Conservation (phyloP, 2,797 vertebrate species). For the Pipistrellus nathusii region DNA sequence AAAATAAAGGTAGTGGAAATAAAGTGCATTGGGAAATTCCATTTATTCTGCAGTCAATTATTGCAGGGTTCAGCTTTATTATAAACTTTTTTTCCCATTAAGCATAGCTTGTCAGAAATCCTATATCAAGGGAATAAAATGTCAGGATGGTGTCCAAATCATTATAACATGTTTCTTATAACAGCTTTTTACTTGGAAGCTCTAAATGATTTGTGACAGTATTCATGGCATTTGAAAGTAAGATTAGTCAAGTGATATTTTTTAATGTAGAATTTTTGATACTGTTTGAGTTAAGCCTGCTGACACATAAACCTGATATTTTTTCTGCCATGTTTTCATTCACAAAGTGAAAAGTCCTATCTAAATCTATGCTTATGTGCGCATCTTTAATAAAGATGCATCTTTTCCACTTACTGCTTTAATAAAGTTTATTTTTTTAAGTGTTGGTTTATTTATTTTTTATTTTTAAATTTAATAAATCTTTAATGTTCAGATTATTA, state of each 20-base stretch:
- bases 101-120: constrained; percentile 78
- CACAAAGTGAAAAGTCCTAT: constrained; percentile 55
- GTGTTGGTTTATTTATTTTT: no score
- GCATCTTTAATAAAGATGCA: not conserved
- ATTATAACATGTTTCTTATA: constrained; percentile 71
- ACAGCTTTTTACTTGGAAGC: constrained; percentile 68
- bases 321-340: constrained; percentile 54
- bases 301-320: constrained; percentile 55
- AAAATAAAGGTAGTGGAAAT: constrained; percentile 77
- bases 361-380: constrained; percentile 20
- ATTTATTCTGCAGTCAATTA: constrained; percentile 80
- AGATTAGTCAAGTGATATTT: constrained; percentile 80
- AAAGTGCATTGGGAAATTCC: constrained; percentile 76
- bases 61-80: constrained; percentile 78
- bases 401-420: not conserved
- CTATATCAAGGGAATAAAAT: constrained; percentile 77
- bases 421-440: not conserved
- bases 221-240: constrained; percentile 80
- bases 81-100: constrained; percentile 73
- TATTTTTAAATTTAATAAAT: no score
- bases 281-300: constrained; percentile 62
- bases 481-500: no score
- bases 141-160: constrained; percentile 80
- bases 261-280: constrained; percentile 79
- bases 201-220: constrained; percentile 81